Base-by-base conservation (phyloP, 2,797 vertebrate genomes). In the Toxotes lorentzi region DNA sequence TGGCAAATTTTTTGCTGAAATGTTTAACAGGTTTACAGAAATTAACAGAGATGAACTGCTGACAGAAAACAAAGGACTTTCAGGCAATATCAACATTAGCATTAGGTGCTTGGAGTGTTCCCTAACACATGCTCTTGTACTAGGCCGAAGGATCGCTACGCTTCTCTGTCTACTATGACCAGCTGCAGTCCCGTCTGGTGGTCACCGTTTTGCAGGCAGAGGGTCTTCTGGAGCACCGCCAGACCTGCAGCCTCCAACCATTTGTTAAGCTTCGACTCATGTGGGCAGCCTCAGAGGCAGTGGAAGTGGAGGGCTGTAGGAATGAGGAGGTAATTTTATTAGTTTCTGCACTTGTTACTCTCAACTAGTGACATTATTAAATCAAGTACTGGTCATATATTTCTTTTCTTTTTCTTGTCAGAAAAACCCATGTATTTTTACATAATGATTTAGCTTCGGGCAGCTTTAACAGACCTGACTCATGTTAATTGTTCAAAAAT, bases 81-180 rank as follows among this genome's bases (percentile, higher is more conserved):
- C 4, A 41, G 9, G 7, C 34, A 13, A 24, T 43, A 58, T 45
- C 23, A 51, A 35, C 16, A 53, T 57, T 14, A 32, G 4, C 6
- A 32, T 38, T n/a, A 23, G 16, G 1, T 70, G 9, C 19, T 17
- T 32, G 21, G 8, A 30, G 19, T 40, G 16, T 53, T 47, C 50
- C 5, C 32, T 60, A 70, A 78, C 54, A 30, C 8, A 0, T n/a
- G 10, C 0, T 60, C 54, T 63, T 32, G 2, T 56, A 2, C 14
- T 78, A 88, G 82, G 82, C 93, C 7, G 67, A 85, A 1, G 85
- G 90, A 69, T 94, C 88, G 0, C 84, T 96, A 1, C 90, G 78
- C 21, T 96, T 95, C 85, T 94, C 94, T 9, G 63, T 97, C 21
- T 89, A 92, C 79, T 94, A 89, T 58, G 70, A 89, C 85, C 91